Evolutionary conservation across 2,888 invertebrate genomes (phyloP), one percentile per base, ranked within the genome.

Genomic region (Microctonus hyperodae): DNA sequence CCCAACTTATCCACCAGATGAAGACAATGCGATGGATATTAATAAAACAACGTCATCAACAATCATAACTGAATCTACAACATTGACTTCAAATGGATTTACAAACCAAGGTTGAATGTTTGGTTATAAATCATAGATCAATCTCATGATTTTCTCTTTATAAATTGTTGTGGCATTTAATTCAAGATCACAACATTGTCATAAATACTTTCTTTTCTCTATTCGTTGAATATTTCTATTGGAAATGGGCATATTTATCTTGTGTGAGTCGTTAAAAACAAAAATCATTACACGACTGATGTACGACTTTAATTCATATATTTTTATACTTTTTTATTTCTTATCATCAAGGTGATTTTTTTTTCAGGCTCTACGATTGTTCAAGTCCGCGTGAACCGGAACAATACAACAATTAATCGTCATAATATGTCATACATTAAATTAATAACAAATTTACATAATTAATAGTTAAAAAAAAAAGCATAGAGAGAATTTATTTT

Each of bases 1-100:
- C 69, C 91, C 91, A 61, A 90, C 90, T 33, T 90, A 88, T 83
- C 88, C 88, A 63, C 89, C 90, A 33, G 90, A 91, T 68, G 85
- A 85, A 60, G 85, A 86, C 58, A 79, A 81, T 23, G 71, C 74
- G 37, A 67, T 71, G 28, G 57, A 69, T 37, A 48, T 71, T 59
- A 62, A 70, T 13, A 53, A 44, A 44, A 55, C 64, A 48, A 70
- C 72, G 9, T 72, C 75, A 7, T 69, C 73, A 50, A 65, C 70
- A 56, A 68, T 74, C 6, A 56, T 65, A 48, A 57, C 64, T 73
- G 72, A 22, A 68, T 71, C 44, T 64, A 71, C 60, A 74, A 71
- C 65, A 68, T 65, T 28, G 57, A 55, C 23, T 63, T 23, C 50
- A 78, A 28, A 56, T 33, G 33, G 31, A 20, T 10, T 33, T 16